Evolutionary conservation across 2,113 vertebrate genomes (phyloP).

Genomic region (Pelecanoides urinatrix): DNA sequence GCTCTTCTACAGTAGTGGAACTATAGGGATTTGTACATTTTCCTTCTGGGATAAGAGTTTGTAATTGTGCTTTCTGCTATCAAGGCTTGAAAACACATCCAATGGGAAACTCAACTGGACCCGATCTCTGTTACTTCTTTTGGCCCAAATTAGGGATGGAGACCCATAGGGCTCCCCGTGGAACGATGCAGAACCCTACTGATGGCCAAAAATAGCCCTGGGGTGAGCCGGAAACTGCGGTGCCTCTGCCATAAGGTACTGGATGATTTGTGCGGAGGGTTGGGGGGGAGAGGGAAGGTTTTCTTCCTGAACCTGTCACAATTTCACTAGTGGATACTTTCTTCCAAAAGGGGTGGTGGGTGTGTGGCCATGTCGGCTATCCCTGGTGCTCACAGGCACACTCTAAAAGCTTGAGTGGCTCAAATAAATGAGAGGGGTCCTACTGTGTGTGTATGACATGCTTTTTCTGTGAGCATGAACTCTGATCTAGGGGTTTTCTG

Average conservation of each 20-base stretch:
- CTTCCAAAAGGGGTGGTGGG: neutral
- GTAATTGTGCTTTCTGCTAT: neutral
- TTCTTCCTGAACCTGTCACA: neutral
- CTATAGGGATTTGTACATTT: neutral
- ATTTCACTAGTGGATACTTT: neutral
- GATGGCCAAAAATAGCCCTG: neutral
- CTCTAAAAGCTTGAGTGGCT: neutral
- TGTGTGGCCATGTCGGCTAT: neutral
- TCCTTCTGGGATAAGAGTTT: neutral
- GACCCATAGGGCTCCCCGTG: neutral
- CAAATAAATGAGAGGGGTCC: neutral
- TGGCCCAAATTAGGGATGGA: neutral
- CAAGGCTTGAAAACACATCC: neutral
- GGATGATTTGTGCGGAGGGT: neutral
- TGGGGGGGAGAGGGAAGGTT: neutral
- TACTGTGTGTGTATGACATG: neutral
- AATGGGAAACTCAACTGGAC: neutral
- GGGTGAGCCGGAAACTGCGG: neutral
- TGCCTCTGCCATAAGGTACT: neutral
- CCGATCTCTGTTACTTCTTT: neutral
- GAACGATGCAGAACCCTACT: neutral
- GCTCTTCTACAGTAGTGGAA: neutral
- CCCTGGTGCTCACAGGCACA: neutral
- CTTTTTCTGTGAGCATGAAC: neutral
- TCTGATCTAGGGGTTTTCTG: neutral